Evolutionary conservation across 23 tunicate species (phyloP), one percentile per base, ranked within the genome.

Genomic region (Aplidium turbinatum): DNA sequence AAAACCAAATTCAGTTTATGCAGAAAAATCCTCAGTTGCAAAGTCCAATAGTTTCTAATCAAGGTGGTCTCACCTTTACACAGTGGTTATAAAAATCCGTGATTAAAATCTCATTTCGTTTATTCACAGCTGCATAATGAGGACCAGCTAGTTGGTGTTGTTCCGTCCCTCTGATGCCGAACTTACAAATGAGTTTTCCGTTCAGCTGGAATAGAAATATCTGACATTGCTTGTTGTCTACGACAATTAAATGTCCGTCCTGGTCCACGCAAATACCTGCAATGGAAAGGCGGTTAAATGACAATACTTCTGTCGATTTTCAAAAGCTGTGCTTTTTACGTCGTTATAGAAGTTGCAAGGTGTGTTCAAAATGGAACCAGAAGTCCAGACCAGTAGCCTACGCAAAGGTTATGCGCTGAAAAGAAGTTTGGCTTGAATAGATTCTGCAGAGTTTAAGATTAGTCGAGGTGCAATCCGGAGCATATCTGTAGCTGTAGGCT

Each of bases 71-170:
- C 31, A 73, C 87, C 72, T 82, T 82, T 9, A 82, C 65, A 4
- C 80, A 72, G 31, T 82, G 87, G 35, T 82, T 82, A 51, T 82
- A 82, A 35, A 82, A 82, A 35, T 82, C 87, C 19, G 87, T 77
- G 4, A 82, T 63, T 38, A 54, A 82, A 11, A 82, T 58, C 38
- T 53, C 64, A 61, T 72, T 61, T 21, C 42, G 36, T 9, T 74
- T 66, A 54, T 82, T 62, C 46, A 82, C 87, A 23, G 80, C 80
- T 9, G 55, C 75, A 52, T 77, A 82, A 38, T 82, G 87, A 31
- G 87, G 87, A 18, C 87, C 87, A 34, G 87, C 80, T 35, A 82
- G 51, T 51, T 82, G 87, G 31, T 58, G 47, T 4, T 56, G 38
- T 22, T 52, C 87, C 29, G 65, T 82, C 0, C 87, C 87, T 3